Conservation (phyloP, 2,888 invertebrate species). For the Bombyx huttoni region DNA sequence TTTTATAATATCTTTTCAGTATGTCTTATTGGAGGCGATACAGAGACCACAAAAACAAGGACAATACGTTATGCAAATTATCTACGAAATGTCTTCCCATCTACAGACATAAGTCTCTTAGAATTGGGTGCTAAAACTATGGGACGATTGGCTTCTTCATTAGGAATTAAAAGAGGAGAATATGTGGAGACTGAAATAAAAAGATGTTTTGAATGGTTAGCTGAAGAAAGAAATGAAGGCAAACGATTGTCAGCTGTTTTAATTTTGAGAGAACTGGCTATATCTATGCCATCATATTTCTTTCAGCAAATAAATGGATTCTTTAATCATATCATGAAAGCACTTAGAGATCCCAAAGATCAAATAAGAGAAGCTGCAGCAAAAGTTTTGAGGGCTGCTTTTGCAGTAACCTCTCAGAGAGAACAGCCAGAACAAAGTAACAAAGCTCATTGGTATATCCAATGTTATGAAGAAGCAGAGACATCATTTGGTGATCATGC, state of each 20-base stretch:
- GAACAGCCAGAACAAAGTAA: slow-evolving; percentile 92
- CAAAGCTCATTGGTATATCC: slow-evolving; percentile 91
- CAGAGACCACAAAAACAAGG: slow-evolving; percentile 89
- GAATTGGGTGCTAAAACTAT: slow-evolving; percentile 96
- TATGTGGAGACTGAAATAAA: slow-evolving; percentile 97
- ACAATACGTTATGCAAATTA: slow-evolving; percentile 93
- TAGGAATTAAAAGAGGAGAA: slow-evolving; percentile 93
- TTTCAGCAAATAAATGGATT: slow-evolving; percentile 93
- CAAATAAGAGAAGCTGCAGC: slow-evolving; percentile 93
- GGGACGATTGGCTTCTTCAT: slow-evolving; percentile 88
- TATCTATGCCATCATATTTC: slow-evolving; percentile 97
- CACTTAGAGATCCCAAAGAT: slow-evolving; percentile 91
- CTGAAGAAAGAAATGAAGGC: slow-evolving; percentile 90
- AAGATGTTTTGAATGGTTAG: slow-evolving; percentile 94
- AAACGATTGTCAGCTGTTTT: slow-evolving; percentile 93
- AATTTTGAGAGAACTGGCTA: slow-evolving; percentile 92
- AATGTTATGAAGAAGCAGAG: slow-evolving; percentile 91
- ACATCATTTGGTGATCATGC: slow-evolving; percentile 79
- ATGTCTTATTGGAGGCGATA: slow-evolving; percentile 92
- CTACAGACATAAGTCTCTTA: slow-evolving; percentile 90
- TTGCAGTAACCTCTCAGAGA: slow-evolving; percentile 94
- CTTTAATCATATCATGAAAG: slow-evolving; percentile 92
- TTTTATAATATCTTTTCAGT: slow-evolving; percentile 69
- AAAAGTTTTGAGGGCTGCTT: slow-evolving; percentile 91
- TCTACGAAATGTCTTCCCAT: slow-evolving; percentile 89